These are phyloP conservation scores for Galaxea fascicularis DNA, from an alignment of 92 coral and sea anemone genomes.

Conservation along the genomic window DNA sequence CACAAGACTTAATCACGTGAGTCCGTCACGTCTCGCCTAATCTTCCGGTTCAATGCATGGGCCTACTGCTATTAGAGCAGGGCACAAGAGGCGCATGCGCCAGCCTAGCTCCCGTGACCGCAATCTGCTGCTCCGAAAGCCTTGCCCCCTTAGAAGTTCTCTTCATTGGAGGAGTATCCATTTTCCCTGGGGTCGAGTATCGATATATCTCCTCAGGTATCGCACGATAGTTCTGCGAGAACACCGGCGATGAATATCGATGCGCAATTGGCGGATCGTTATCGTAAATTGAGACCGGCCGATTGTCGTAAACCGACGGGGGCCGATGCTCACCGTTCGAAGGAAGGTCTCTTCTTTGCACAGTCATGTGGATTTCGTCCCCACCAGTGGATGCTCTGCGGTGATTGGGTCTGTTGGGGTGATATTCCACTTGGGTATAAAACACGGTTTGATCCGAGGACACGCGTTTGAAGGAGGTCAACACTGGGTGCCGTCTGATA, in stretches of 20 bases:
- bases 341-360: slow-evolving; percentile 16
- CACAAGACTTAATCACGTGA: background rate
- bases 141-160: slow-evolving; percentile 61
- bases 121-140: slow-evolving; percentile 61
- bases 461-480: slow-evolving; percentile 80
- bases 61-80: slow-evolving; percentile 39
- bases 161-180: slow-evolving; percentile 44
- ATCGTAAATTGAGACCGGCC: slow-evolving; percentile 84
- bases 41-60: slow-evolving; percentile 19
- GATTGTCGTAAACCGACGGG: slow-evolving; percentile 84
- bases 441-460: slow-evolving; percentile 76
- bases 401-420: slow-evolving; percentile 32
- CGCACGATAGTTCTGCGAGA: slow-evolving; percentile 46
- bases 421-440: slow-evolving; percentile 54
- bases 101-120: slow-evolving; percentile 74
- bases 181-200: slow-evolving; percentile 60
- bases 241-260: slow-evolving; percentile 87
- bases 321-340: slow-evolving; percentile 72
- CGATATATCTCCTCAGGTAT: slow-evolving; percentile 58
- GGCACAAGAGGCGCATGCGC: slow-evolving; percentile 54
- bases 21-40: background rate
- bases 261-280: slow-evolving; percentile 77
- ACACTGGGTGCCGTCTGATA: slow-evolving; percentile 77
- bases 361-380: slow-evolving; percentile 40
- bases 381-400: slow-evolving; percentile 89